Conservation (phyloP, 1,140 invertebrate species). For the Neodiprion lecontei region DNA sequence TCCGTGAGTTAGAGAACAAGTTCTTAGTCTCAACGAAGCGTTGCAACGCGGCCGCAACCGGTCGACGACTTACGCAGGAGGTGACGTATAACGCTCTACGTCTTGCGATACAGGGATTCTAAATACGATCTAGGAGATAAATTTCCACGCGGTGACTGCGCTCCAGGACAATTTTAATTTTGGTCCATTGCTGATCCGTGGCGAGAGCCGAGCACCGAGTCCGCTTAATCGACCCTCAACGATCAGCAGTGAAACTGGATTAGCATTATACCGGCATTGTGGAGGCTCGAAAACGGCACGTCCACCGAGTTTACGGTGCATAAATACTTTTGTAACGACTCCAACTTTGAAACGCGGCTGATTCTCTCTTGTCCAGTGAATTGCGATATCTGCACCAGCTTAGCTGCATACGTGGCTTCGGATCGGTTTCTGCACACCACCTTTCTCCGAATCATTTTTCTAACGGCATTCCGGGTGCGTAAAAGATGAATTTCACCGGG, state of each 20-base stretch:
- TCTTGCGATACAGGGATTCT: background rate
- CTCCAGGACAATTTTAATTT: background rate
- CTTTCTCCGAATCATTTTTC: background rate
- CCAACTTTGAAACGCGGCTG: background rate
- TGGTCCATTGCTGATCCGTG: background rate
- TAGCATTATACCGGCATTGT: constrained; percentile 3
- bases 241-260: background rate
- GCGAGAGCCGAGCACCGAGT: background rate
- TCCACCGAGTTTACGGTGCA: background rate
- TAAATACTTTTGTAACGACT: constrained; percentile 3
- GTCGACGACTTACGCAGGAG: background rate
- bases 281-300: background rate
- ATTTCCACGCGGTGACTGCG: background rate
- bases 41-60: background rate
- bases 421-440: background rate
- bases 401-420: background rate
- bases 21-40: background rate
- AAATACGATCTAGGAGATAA: background rate
- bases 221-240: background rate
- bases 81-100: background rate
- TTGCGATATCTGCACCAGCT: background rate
- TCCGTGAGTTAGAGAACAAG: background rate
- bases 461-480: too few relatives aligned
- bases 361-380: background rate
- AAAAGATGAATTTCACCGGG: background rate